Evolutionary conservation across 2,888 invertebrate genomes (phyloP), one percentile per base, ranked within the genome.

Genomic region (Sphinx pinastri): DNA sequence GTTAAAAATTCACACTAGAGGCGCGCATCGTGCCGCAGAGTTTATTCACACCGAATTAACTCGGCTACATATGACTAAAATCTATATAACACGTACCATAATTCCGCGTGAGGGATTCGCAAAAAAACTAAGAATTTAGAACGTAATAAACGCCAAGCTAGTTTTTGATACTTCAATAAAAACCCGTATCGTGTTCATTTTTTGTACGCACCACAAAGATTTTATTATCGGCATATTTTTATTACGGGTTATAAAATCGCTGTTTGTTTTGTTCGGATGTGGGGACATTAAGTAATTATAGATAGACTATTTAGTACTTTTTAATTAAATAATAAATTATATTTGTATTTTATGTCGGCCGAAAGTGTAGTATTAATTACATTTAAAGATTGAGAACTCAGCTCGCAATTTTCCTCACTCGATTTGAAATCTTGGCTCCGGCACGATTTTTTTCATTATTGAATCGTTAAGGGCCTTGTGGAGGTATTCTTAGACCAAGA

Each of bases 11-110:
- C 16, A 54, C n/a, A 14, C 16, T 54, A 16, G 80, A 80, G 79
- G 83, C 38, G 38, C 38, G 38, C 38, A 79, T 80, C 79, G 77
- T 77, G 77, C 75, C 76, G 73, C 71, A 67, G 79, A 83, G 84
- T 85, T 84, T 84, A 84, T 85, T 86, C 82, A 84, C 84, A 85
- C 81, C 81, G 82, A 80, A 81, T 76, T 79, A 85, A 86, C 84
- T 79, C 80, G 81, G 80, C 83, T 80, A 83, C 81, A 84, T 84
- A 85, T 80, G 78, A 79, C 82, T 83, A 82, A 79, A 79, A 78
- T 80, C 77, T 78, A 79, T 60, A 74, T 74, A 74, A 75, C 74
- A 79, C 75, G 75, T 74, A 77, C 77, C 76, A 74, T 75, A 75
- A 78, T 76, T 76, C 74, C 75, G 67, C 54, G 63, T 63, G 63